Evolutionary conservation across 2,797 vertebrate genomes (phyloP).

Genomic region (Odontamblyopus rebecca): DNA sequence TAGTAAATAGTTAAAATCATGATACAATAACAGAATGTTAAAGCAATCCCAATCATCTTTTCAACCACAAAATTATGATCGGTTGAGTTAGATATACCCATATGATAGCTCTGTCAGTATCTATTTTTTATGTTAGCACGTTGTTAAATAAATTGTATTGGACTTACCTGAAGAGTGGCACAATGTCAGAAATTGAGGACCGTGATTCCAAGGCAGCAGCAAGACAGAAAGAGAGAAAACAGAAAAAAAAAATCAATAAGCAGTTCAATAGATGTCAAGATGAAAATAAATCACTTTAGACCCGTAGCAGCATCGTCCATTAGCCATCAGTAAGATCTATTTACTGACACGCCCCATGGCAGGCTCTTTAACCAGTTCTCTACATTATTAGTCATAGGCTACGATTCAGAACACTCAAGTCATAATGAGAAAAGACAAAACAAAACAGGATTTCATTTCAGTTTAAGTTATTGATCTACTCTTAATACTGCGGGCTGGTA

Average conservation of each 20-base stretch:
- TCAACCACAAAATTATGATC: background rate
- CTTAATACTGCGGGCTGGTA: conserved; percentile 1
- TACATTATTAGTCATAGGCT: background rate
- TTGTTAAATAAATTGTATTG: conserved; percentile 24
- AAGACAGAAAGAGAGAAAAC: conserved; percentile 20
- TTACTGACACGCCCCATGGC: conserved; percentile 1
- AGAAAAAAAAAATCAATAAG: conserved; percentile 52
- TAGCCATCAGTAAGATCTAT: conserved; percentile 29
- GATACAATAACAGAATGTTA: too few relatives aligned
- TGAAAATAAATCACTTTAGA: conserved; percentile 39
- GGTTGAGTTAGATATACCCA: background rate
- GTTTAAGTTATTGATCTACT: conserved; percentile 14
- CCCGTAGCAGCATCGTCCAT: conserved; percentile 17
- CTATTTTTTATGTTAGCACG: too few relatives aligned
- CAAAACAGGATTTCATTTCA: conserved; percentile 1
- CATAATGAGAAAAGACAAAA: background rate
- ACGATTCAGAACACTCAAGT: conserved; percentile 1
- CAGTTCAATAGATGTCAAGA: conserved; percentile 27
- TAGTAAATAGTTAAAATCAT: too few relatives aligned
- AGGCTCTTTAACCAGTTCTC: conserved; percentile 7
- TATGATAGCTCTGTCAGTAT: background rate
- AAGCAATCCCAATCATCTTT: background rate
- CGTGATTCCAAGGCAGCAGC: conserved; percentile 24
- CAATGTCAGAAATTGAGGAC: conserved; percentile 30
- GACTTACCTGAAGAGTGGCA: conserved; percentile 63